Evolutionary conservation across 2,888 invertebrate genomes (phyloP).

Genomic region (Nasonovia ribisnigri): DNA sequence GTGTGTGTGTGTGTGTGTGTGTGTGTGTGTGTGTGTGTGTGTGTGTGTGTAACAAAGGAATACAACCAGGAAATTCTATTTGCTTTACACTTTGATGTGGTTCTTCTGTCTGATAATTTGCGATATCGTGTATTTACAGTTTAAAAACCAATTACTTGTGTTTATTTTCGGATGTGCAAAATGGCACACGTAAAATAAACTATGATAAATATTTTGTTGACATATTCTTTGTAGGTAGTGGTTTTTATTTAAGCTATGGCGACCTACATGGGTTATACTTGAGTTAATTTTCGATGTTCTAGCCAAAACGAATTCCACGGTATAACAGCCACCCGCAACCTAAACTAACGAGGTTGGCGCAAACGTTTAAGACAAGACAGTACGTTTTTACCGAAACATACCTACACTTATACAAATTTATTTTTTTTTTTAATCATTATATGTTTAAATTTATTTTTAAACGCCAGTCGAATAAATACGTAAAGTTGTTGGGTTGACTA

Average conservation of each 20-base stretch:
- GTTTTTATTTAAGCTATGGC: not conserved
- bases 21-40: not conserved
- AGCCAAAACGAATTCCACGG: not conserved
- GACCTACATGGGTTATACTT: too few species aligned
- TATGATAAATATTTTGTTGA: not conserved
- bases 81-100: constrained; percentile 40
- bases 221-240: not conserved
- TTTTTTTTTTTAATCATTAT: not conserved
- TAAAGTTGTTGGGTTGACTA: not conserved
- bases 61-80: not conserved
- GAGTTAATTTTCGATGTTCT: not conserved
- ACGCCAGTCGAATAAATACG: not conserved
- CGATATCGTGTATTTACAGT: not conserved
- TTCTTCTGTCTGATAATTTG: not conserved
- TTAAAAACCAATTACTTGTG: not conserved
- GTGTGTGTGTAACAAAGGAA: not conserved
- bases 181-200: not conserved
- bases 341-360: not conserved
- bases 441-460: not conserved
- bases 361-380: not conserved
- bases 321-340: not conserved
- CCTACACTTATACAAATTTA: not conserved
- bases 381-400: not conserved
- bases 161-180: not conserved
- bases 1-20: not conserved